phyloP scores from a whole-genome alignment of 2,797 vertebrate species.

The Bucorvus abyssinicus region DNA sequence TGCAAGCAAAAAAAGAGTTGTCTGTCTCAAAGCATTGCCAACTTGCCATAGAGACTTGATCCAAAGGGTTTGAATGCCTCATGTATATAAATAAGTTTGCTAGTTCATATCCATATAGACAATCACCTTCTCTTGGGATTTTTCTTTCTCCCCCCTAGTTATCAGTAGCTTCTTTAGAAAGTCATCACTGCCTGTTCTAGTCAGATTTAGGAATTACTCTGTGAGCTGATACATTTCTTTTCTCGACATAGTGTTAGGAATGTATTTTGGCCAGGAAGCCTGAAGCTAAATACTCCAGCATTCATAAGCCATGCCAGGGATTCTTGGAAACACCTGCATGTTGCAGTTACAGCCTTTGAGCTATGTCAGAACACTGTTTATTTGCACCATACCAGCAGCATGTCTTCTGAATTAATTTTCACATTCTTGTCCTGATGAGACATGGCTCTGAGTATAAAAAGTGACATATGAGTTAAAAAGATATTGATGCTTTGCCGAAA shows the following conservation, averaged over 20 bases:
- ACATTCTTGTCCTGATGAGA: constrained; percentile 40
- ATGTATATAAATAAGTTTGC: background rate
- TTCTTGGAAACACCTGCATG: constrained; percentile 56
- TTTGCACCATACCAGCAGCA: constrained; percentile 7
- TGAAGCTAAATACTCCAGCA: constrained; percentile 31
- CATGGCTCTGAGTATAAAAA: constrained; percentile 17
- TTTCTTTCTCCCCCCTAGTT: background rate
- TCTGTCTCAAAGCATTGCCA: constrained; percentile 27
- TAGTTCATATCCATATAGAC: background rate
- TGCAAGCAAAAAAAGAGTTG: constrained; percentile 21
- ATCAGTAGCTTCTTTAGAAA: background rate
- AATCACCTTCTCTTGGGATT: background rate
- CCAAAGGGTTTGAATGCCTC: background rate
- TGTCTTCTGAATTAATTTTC: constrained; percentile 15
- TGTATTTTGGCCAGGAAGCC: constrained; percentile 10
- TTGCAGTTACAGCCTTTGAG: constrained; percentile 37
- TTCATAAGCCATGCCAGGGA: background rate
- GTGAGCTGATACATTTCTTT: background rate
- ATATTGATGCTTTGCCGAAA: background rate
- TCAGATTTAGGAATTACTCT: constrained; percentile 7
- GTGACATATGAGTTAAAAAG: background rate
- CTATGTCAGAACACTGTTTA: constrained; percentile 34
- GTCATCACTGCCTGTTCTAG: background rate
- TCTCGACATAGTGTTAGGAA: background rate
- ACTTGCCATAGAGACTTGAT: constrained; percentile 11